phyloP scores from a whole-genome alignment of 2,888 invertebrate species.

The Drosophila falleni region DNA sequence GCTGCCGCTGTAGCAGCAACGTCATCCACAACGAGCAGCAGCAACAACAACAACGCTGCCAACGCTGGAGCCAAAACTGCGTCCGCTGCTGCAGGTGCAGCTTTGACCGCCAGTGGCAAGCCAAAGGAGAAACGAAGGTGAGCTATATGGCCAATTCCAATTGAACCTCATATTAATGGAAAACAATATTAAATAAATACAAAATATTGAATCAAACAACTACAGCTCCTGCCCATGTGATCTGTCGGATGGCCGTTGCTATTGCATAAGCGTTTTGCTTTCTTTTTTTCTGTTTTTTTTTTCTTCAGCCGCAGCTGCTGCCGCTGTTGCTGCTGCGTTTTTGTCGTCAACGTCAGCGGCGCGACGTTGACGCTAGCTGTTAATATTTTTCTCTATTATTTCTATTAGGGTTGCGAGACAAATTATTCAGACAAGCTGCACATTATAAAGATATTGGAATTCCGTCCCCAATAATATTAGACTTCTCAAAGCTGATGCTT shows the following conservation, averaged over 20 bases:
- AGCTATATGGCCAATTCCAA: slow-evolving; percentile 61
- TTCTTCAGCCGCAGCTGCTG: slow-evolving; percentile 31
- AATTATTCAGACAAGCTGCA: slow-evolving; percentile 11
- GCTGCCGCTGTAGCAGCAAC: slow-evolving; percentile 53
- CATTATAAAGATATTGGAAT: slow-evolving; percentile 2
- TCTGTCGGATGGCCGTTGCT: slow-evolving; percentile 47
- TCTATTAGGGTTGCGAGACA: slow-evolving; percentile 27
- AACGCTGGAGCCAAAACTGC: slow-evolving; percentile 33
- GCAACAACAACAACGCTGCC: slow-evolving; percentile 27
- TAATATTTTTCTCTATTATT: slow-evolving; percentile 21
- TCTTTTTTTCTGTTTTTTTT: slow-evolving; percentile 42
- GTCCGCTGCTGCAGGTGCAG: slow-evolving; percentile 40
- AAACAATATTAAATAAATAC: neutral
- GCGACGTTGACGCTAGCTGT: slow-evolving; percentile 27
- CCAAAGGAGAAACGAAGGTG: slow-evolving; percentile 91
- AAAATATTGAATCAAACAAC: neutral
- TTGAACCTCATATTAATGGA: slow-evolving; percentile 5
- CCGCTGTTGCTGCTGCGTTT: slow-evolving; percentile 23
- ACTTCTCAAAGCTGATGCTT: neutral
- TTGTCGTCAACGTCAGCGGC: slow-evolving; percentile 27
- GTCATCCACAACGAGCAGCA: slow-evolving; percentile 25
- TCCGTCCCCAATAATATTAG: too few species aligned
- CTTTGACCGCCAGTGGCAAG: slow-evolving; percentile 81
- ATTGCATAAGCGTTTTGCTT: slow-evolving; percentile 70
- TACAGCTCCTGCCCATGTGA: slow-evolving; percentile 52